Conservation (phyloP, 2,888 invertebrate species). For the Drosophila setosimentum region DNA sequence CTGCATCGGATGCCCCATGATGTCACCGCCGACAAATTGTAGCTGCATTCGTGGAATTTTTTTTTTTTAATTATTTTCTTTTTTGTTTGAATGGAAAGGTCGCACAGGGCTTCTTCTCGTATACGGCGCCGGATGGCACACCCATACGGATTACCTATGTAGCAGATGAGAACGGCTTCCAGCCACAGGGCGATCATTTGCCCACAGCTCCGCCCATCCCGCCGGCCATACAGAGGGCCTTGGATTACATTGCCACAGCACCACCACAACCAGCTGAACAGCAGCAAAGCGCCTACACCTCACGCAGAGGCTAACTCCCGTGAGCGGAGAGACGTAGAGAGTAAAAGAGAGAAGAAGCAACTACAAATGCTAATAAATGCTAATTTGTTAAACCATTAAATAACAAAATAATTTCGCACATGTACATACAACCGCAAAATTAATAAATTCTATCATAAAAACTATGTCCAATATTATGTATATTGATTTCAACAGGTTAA, state of each 20-base stretch:
- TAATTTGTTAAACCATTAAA: constrained; percentile 12
- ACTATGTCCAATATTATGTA: background rate
- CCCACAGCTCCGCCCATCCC: constrained; percentile 89
- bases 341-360: background rate
- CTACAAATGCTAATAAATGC: constrained; percentile 8
- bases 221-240: constrained; percentile 88
- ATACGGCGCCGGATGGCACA: constrained; percentile 88
- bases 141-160: constrained; percentile 88
- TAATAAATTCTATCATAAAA: constrained; percentile 9
- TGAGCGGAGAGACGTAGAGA: background rate
- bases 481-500: background rate
- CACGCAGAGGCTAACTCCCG: constrained; percentile 73
- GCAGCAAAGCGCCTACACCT: constrained; percentile 51
- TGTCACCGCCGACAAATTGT: constrained; percentile 38
- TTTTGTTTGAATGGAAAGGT: constrained; percentile 77
- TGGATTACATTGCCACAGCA: constrained; percentile 89
- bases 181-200: constrained; percentile 86
- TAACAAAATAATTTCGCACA: constrained; percentile 5
- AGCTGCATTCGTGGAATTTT: constrained; percentile 12
- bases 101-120: constrained; percentile 88
- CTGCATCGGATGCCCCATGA: constrained; percentile 27
- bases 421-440: constrained; percentile 39
- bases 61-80: background rate
- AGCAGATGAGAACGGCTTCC: constrained; percentile 90
- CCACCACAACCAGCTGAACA: constrained; percentile 85